A percentile compares a stretch with the other conserved stretches of the same genome.
phyloP scores from a whole-genome alignment of 1,140 invertebrate genomes.

The Aphelenchoides avenae region DNA sequence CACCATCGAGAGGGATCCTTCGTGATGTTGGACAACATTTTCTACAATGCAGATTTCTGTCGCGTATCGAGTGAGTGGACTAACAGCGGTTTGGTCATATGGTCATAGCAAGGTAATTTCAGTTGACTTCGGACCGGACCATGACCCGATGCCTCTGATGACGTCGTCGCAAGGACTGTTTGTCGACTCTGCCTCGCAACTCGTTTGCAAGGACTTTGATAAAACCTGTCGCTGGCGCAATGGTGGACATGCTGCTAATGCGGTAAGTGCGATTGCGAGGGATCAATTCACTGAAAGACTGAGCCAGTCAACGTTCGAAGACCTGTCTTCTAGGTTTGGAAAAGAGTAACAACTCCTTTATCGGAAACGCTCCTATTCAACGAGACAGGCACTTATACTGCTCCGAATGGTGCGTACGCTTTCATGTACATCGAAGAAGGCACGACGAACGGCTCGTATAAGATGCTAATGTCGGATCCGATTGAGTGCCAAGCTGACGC shows the following conservation, averaged over 20 bases:
- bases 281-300: background rate
- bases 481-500: conserved; percentile 37
- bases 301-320: conserved; percentile 1
- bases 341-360: conserved; percentile 30
- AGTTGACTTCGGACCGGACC: conserved; percentile 47
- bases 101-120: conserved; percentile 14
- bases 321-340: too few relatives aligned
- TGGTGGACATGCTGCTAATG: conserved; percentile 35
- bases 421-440: conserved; percentile 56
- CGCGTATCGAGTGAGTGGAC: conserved; percentile 40
- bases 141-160: too few relatives aligned
- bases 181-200: conserved; percentile 40
- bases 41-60: conserved; percentile 45
- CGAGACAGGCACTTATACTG: conserved; percentile 53
- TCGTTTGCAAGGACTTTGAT: conserved; percentile 52
- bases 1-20: conserved; percentile 44
- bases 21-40: conserved; percentile 51
- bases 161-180: conserved; percentile 43
- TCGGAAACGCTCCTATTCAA: conserved; percentile 44
- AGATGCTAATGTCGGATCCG: conserved; percentile 46
- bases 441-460: conserved; percentile 16
- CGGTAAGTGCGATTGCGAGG: background rate
- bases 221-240: conserved; percentile 50
- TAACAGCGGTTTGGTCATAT: background rate
- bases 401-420: conserved; percentile 43